These are phyloP conservation scores for Capreolus pygargus DNA, from an alignment of 2,113 vertebrate genomes.

Conservation along the genomic window DNA sequence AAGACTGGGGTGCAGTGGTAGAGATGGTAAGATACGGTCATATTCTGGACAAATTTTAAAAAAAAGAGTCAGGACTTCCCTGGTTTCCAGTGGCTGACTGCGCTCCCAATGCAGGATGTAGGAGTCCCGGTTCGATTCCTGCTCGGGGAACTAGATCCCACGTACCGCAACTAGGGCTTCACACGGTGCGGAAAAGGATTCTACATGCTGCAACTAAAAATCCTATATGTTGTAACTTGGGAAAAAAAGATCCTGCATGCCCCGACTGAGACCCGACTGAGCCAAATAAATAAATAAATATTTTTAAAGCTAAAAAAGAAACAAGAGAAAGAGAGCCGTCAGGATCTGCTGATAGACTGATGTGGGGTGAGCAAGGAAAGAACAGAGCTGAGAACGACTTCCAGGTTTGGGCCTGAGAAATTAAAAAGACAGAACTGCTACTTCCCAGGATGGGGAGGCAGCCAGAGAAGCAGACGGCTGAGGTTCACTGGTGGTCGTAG, in stretches of 20 bases:
- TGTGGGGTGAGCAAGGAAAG: neutral
- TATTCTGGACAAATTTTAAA: neutral
- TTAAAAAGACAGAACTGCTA: neutral
- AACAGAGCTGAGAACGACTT: neutral
- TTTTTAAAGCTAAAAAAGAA: neutral
- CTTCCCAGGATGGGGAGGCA: neutral
- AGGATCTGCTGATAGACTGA: neutral
- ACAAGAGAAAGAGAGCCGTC: neutral
- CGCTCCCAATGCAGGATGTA: neutral
- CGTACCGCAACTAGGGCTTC: rapidly evolving
- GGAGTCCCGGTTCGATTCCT: neutral
- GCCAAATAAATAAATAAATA: neutral
- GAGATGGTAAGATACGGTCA: neutral
- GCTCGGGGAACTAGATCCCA: neutral
- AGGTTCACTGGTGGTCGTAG: neutral
- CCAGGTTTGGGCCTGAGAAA: neutral
- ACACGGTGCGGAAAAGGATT: neutral
- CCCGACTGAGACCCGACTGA: neutral
- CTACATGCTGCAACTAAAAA: neutral
- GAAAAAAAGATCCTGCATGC: neutral
- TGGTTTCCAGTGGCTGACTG: neutral
- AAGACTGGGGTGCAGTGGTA: neutral
- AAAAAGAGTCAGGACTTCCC: neutral
- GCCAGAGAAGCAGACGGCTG: neutral
- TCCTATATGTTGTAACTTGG: neutral